phyloP scores from a whole-genome alignment of 2,113 vertebrate genomes.

The Eretmochelys imbricata region DNA sequence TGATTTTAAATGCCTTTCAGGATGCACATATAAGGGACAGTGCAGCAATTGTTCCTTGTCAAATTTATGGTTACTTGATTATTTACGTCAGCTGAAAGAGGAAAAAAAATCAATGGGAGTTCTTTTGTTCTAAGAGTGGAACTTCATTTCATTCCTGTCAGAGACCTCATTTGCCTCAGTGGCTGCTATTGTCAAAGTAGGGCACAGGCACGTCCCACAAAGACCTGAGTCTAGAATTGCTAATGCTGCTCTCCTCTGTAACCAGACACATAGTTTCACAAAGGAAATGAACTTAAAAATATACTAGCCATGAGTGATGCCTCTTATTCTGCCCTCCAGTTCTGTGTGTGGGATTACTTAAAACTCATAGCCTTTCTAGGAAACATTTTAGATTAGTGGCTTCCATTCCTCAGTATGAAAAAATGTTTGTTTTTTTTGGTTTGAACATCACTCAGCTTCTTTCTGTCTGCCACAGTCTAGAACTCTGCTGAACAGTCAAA shows the following conservation, averaged over 20 bases:
- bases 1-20: constrained; percentile 66
- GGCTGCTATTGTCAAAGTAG: constrained; percentile 24
- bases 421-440: rapidly evolving
- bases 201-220: constrained; percentile 25
- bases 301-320: not conserved
- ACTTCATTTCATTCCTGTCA: constrained; percentile 61
- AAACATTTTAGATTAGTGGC: not conserved
- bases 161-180: constrained; percentile 39
- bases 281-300: not conserved
- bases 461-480: not conserved
- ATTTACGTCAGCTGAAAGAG: constrained; percentile 56
- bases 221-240: not conserved
- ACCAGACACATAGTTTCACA: not conserved
- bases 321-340: not conserved
- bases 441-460: not conserved
- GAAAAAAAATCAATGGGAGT: constrained; percentile 42
- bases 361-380: not conserved
- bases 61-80: constrained; percentile 63
- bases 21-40: constrained; percentile 16
- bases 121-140: constrained; percentile 52
- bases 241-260: not conserved
- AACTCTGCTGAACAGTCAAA: not conserved
- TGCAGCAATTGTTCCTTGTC: constrained; percentile 53
- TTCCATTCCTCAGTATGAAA: not conserved
- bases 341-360: not conserved